These are phyloP conservation scores for Pocota personata DNA, from an alignment of 2,888 invertebrate species.

Conservation along the genomic window DNA sequence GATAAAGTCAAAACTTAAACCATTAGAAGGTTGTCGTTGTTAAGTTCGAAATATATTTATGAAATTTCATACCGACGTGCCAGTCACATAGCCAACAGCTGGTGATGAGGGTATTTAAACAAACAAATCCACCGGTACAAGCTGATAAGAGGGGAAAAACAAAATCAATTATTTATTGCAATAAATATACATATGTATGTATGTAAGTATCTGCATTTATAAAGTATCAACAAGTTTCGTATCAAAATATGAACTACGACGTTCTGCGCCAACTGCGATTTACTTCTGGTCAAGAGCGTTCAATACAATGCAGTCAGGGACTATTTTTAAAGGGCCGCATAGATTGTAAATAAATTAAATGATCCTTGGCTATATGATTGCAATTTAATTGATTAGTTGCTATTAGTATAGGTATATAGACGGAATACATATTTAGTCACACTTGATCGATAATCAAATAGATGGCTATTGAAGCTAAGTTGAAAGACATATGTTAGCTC, in stretches of 20 bases:
- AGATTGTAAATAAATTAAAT: not conserved
- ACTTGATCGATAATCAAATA: not conserved
- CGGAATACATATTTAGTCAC: not conserved
- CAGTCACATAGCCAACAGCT: not conserved
- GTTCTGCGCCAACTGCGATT: not conserved
- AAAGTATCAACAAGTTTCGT: not conserved
- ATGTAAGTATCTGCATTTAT: not conserved
- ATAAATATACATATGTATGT: not conserved
- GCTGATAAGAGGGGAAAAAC: not conserved
- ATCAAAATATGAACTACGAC: not conserved
- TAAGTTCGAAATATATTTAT: not conserved
- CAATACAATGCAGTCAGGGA: not conserved
- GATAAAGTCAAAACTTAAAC: constrained; percentile 29
- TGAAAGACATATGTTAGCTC: too few relatives aligned
- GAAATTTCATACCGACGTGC: not conserved
- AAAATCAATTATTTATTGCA: constrained; percentile 20
- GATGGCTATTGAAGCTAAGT: too few relatives aligned
- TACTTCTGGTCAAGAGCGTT: not conserved
- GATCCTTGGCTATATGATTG: not conserved
- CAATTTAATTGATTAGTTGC: not conserved
- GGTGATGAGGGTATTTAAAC: not conserved
- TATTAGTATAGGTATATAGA: too few relatives aligned
- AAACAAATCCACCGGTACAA: not conserved
- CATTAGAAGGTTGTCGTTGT: not conserved
- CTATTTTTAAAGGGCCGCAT: not conserved